phyloP scores from a whole-genome alignment of 2,888 invertebrate genomes.

The Drosophila kambysellisi region DNA sequence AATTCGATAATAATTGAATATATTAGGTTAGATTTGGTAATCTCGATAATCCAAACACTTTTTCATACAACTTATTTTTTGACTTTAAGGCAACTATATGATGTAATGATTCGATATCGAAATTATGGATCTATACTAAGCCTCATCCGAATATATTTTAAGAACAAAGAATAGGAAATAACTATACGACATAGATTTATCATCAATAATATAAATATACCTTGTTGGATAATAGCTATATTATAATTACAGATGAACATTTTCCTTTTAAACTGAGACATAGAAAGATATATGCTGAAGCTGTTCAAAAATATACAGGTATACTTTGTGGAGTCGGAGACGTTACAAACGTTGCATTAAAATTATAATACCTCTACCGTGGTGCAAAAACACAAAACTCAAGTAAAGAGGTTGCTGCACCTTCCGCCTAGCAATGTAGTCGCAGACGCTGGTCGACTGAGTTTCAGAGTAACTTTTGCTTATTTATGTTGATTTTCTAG shows the following conservation, averaged over 20 bases:
- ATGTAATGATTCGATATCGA: not conserved
- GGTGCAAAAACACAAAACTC: not conserved
- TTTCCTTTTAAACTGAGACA: not conserved
- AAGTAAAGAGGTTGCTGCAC: conserved; percentile 30
- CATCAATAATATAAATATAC: not conserved
- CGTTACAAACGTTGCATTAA: not conserved
- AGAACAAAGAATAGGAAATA: not conserved
- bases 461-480: conserved; percentile 63
- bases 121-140: not conserved
- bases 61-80: too few relatives aligned
- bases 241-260: not conserved
- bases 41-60: not conserved
- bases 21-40: not conserved
- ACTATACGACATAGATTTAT: not conserved
- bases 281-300: not conserved
- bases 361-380: not conserved
- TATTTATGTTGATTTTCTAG: conserved; percentile 80
- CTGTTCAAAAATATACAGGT: not conserved
- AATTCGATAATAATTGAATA: not conserved
- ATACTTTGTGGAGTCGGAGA: not conserved
- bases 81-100: not conserved
- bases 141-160: not conserved
- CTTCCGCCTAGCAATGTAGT: conserved; percentile 34
- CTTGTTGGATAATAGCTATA: not conserved
- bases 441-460: conserved; percentile 15